Base-by-base conservation (phyloP, 1,140 invertebrate genomes). In the Atta cephalotes region DNA sequence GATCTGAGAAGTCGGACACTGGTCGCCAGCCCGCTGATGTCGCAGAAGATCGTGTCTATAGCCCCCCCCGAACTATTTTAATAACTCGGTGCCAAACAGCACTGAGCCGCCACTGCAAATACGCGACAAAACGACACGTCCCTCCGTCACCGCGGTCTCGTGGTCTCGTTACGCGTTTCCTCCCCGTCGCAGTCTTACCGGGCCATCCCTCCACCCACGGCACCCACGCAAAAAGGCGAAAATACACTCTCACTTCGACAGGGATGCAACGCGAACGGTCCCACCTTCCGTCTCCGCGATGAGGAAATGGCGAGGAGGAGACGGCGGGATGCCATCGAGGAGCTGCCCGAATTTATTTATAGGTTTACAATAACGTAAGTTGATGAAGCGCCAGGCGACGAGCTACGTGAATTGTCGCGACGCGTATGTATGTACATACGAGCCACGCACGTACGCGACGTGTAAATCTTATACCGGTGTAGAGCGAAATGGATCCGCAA, bases 331-430 rank as follows among this genome's bases (percentile, higher is more conserved):
- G 63, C 53, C 39, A 65, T 49, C 72, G 58, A 86, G 68, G 60
- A 89, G 66, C 31, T 21, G 60, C 45, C 28, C 56, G 51, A 65
- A 78, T 87, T 91, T 94, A 94, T 94, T 94, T 94, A 93, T 94
- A 93, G 92, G 86, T 86, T 87, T 87, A 93, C 91, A 93, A 93
- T 93, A 93, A 93, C 88, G 90, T 87, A 87, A 93, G 91, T 93
- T 92, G 92, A 93, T 92, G 90, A 90, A 93, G 91, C 88, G 93
- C 91, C 89, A 89, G 85, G 58, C 65, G 62, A 87, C 89, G 80
- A 68, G n/a, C 25, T 74, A 72, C 79, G 87, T 76, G 81, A 93
- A 92, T 93, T 92, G 92, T 92, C 88, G 87, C 88, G 58, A 66
- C 16, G 31, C 63, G 62, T 66, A 35, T 10, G 70, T 81, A 35